phyloP scores from a whole-genome alignment of 1,140 invertebrate genomes.

The Gonatopus flavifemur region DNA sequence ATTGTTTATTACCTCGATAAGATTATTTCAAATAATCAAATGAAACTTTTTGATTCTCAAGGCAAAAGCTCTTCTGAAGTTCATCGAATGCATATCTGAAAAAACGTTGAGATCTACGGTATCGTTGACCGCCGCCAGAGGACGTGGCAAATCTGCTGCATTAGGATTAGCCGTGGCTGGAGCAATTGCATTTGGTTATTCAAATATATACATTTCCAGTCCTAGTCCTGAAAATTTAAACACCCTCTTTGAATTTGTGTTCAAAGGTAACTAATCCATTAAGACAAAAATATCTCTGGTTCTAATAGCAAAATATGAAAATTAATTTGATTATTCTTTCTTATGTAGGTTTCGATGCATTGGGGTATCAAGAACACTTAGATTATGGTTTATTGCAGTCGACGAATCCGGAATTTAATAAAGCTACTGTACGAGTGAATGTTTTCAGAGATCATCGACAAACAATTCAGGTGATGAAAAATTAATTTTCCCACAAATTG shows the following conservation, averaged over 20 bases:
- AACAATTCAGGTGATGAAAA: constrained; percentile 89
- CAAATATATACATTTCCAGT: constrained; percentile 97
- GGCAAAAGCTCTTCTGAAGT: constrained; percentile 88
- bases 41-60: too few relatives aligned
- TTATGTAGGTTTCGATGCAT: constrained; percentile 79
- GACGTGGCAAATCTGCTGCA: constrained; percentile 97
- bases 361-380: constrained; percentile 95
- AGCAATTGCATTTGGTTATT: constrained; percentile 86
- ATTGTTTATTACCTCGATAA: too few relatives aligned
- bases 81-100: constrained; percentile 94
- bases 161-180: constrained; percentile 91
- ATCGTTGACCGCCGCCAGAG: constrained; percentile 93
- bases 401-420: constrained; percentile 95
- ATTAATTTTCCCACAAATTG: too few relatives aligned
- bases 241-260: constrained; percentile 96
- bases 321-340: not conserved
- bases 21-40: too few relatives aligned
- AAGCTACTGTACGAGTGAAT: constrained; percentile 93
- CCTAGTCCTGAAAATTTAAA: constrained; percentile 98
- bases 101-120: constrained; percentile 89
- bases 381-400: constrained; percentile 97
- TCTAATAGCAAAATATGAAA: not conserved
- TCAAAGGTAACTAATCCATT: constrained; percentile 68
- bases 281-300: not conserved
- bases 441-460: constrained; percentile 91